Base-by-base conservation (phyloP, 1,140 invertebrate species). In the Drosophila seguyi region DNA sequence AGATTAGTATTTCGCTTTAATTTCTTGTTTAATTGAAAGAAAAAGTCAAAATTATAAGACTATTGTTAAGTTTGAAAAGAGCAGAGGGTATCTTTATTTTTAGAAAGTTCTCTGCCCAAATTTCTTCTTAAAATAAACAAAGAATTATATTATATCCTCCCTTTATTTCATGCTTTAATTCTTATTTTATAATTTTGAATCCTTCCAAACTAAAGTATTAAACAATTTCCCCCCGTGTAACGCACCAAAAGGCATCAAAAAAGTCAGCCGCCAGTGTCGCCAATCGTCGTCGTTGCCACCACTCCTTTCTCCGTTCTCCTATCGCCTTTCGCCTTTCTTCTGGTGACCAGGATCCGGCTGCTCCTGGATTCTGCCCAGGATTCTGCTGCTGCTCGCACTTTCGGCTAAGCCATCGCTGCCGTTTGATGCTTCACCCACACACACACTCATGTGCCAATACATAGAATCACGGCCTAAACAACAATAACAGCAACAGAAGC, bases 381-480 rank as follows among this genome's bases (percentile, higher is more conserved):
- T 41, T 59, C 57, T 58, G 39, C 53, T 66, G 45, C 75, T 88
- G 79, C 79, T 86, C 65, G 83, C 82, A 75, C 79, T 86, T 77
- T 79, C 66, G 79, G 83, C 60, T 86, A 87, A 87, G 83, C 78
- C 68, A 65, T 45, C 55, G 77, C 61, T 69, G 69, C 56, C 44
- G 62, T 62, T 80, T 79, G 79, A 76, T 88, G 75, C 68, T 74
- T 84, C 76, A 83, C 72, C 34, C 34, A 36, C 22, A 47, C 11
- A 22, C 18, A 20, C 20, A 45, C 18, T 44, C 56, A 45, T 44
- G 4, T 36, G 41, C 52, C 39, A 75, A 80, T 75, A 73, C 53
- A 73, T 66, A 71, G 67, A 79, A 63, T 74, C 68, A 78, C 47
- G 79, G 81, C 80, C 80, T 83, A 81, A 84, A 81, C 82, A 85